phyloP scores from a whole-genome alignment of 1,140 invertebrate species.

The Drosophila chauvacae region DNA sequence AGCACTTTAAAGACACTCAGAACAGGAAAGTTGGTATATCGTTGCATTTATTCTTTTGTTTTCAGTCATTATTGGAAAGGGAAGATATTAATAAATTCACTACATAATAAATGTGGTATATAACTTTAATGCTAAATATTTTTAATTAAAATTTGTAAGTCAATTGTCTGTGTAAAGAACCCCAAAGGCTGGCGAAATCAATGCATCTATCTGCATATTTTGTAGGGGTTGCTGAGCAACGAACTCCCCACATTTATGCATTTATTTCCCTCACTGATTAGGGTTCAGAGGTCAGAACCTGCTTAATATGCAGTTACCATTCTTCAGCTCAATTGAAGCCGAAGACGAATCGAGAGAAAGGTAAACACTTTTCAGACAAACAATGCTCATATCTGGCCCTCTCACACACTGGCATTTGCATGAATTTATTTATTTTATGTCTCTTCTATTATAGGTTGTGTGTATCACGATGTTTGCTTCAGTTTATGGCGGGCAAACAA shows the following conservation, averaged over 20 bases:
- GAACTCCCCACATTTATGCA: constrained; percentile 12
- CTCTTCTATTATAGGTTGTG: constrained; percentile 47
- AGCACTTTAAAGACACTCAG: not conserved
- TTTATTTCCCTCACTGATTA: constrained; percentile 22
- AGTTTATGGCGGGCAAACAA: constrained; percentile 55
- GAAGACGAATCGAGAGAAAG: constrained; percentile 57
- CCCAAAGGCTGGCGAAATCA: constrained; percentile 10
- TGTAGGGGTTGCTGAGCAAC: not conserved
- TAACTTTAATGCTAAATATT: not conserved
- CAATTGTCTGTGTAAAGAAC: constrained; percentile 16
- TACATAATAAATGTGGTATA: not conserved
- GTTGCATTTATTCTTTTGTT: not conserved
- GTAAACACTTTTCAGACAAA: constrained; percentile 64
- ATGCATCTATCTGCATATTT: constrained; percentile 1
- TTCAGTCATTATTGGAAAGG: not conserved
- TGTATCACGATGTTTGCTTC: constrained; percentile 37
- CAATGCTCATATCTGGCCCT: constrained; percentile 47
- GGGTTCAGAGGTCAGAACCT: constrained; percentile 36
- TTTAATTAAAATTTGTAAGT: not conserved
- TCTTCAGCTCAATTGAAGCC: constrained; percentile 55
- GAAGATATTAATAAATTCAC: not conserved
- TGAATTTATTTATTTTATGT: constrained; percentile 82
- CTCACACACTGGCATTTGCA: constrained; percentile 59
- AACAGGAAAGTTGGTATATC: not conserved
- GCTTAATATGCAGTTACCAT: constrained; percentile 75